phyloP scores from a whole-genome alignment of 2,888 invertebrate genomes.

The Lycia hirtaria region DNA sequence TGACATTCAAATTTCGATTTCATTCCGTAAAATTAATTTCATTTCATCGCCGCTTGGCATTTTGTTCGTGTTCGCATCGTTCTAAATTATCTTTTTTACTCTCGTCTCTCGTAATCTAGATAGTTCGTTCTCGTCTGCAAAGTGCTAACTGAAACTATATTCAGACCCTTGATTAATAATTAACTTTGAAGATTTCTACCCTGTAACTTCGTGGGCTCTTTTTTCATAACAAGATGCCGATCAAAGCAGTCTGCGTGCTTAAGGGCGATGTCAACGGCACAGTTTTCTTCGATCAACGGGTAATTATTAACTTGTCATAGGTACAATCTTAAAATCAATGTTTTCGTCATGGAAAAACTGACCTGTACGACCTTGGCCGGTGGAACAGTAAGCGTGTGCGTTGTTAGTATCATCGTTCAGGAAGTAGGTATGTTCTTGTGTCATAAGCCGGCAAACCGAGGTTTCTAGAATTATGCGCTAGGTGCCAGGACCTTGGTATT shows the following conservation, averaged over 20 bases:
- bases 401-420: neutral
- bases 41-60: neutral
- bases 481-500: neutral
- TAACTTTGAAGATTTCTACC: no score
- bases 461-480: conserved; percentile 13
- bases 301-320: conserved; percentile 57
- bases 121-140: neutral
- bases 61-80: neutral
- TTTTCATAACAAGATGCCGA: conserved; percentile 73
- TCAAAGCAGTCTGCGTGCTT: conserved; percentile 94
- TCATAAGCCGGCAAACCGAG: conserved; percentile 5
- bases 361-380: neutral
- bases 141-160: no score
- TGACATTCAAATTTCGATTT: neutral
- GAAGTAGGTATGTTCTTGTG: neutral
- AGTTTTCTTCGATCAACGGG: conserved; percentile 91
- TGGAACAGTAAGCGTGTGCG: neutral
- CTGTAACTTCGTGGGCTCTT: neutral
- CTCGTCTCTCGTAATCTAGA: neutral
- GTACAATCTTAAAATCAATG: neutral
- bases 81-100: neutral
- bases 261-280: conserved; percentile 94
- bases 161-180: neutral
- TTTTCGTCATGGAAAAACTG: neutral
- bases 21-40: neutral